Conservation (phyloP, 2,888 invertebrate species). For the Chalcosyrphus nemorum region DNA sequence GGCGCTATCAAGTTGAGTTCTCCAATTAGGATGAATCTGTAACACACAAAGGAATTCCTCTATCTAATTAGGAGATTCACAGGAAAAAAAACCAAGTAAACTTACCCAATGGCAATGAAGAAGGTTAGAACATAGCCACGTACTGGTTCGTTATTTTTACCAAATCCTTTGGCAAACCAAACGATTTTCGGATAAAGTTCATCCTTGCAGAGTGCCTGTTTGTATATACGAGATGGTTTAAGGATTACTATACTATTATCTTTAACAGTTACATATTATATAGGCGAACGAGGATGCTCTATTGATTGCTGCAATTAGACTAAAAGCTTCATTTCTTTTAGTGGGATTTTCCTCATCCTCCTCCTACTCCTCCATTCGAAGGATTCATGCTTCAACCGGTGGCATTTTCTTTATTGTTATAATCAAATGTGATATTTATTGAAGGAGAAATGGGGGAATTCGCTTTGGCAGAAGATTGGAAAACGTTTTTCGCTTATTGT, state of each 20-base stretch:
- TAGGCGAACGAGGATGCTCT: background rate
- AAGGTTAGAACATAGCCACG: conserved; percentile 97
- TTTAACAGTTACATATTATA: background rate
- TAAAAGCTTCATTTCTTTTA: conserved; percentile 18
- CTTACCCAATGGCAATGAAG: conserved; percentile 93
- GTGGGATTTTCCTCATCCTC: background rate
- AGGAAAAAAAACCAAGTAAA: no score
- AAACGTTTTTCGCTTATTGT: background rate
- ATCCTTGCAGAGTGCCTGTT: conserved; percentile 94
- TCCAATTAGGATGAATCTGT: conserved; percentile 84
- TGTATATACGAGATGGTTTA: background rate
- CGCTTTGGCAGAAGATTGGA: background rate
- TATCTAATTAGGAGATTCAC: background rate
- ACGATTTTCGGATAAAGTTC: conserved; percentile 95
- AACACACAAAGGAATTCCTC: conserved; percentile 11
- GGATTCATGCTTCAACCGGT: background rate
- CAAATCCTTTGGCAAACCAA: conserved; percentile 94
- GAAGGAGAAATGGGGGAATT: background rate
- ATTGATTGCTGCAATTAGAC: conserved; percentile 20
- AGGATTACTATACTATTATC: background rate
- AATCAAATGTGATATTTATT: conserved; percentile 22
- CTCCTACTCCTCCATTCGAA: no score
- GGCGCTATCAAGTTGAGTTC: conserved; percentile 95
- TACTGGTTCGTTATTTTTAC: conserved; percentile 91
- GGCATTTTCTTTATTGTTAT: conserved; percentile 11